phyloP scores from a whole-genome alignment of 1,140 invertebrate species.

The Cylas formicarius region DNA sequence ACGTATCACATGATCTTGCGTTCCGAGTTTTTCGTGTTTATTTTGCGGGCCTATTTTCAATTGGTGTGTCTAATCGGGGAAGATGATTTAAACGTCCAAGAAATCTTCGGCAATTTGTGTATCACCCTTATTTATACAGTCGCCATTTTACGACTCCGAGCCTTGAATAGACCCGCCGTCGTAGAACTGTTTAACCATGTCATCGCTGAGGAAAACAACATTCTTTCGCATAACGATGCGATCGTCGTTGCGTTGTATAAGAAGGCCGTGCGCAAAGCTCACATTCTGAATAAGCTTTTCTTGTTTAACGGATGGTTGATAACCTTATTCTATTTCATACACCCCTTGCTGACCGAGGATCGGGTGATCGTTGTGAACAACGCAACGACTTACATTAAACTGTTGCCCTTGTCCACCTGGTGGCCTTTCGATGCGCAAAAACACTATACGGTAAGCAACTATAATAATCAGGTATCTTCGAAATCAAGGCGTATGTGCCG shows the following conservation, averaged over 20 bases:
- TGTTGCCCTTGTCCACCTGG: slow-evolving; percentile 17
- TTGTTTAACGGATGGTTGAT: slow-evolving; percentile 17
- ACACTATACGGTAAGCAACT: slow-evolving; percentile 15
- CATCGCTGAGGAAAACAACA: slow-evolving; percentile 8
- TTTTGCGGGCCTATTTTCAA: slow-evolving; percentile 15
- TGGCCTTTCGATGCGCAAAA: slow-evolving; percentile 18
- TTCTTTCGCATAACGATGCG: slow-evolving; percentile 10
- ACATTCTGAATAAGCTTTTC: slow-evolving; percentile 11
- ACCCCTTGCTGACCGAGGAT: slow-evolving; percentile 19
- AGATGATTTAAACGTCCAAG: slow-evolving; percentile 11
- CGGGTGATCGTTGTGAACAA: slow-evolving; percentile 8
- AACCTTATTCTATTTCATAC: slow-evolving; percentile 14
- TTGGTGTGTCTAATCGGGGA: slow-evolving; percentile 7
- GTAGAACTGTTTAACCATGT: slow-evolving; percentile 10
- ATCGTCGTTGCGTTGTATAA: slow-evolving; percentile 10
- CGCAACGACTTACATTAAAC: slow-evolving; percentile 9
- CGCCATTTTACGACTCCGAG: slow-evolving; percentile 10
- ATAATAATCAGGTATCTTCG: not conserved
- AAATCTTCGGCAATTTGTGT: slow-evolving; percentile 19
- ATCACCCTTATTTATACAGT: slow-evolving; percentile 19
- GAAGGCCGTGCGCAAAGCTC: slow-evolving; percentile 1
- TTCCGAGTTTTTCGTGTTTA: slow-evolving; percentile 16
- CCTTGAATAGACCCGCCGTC: slow-evolving; percentile 9
- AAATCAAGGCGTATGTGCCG: not conserved
- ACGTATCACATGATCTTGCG: slow-evolving; percentile 7